Conservation (phyloP, 92 coral and sea anemone genomes). For the Anthopleura xanthogrammica region DNA sequence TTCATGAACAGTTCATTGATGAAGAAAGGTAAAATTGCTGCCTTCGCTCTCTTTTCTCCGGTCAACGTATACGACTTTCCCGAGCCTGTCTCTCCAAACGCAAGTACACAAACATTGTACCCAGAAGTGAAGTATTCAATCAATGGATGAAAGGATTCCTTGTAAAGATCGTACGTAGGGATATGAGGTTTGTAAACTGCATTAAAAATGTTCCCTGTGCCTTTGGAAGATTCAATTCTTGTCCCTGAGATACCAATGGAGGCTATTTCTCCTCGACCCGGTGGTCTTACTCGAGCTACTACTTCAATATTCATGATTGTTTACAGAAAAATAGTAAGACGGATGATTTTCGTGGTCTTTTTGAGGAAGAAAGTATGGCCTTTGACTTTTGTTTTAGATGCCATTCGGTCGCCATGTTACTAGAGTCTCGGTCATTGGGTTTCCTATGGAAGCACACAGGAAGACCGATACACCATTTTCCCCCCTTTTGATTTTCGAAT, state of each 20-base stretch:
- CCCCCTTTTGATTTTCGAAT: too few species aligned
- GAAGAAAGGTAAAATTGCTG: conserved; percentile 69
- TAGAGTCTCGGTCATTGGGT: background rate
- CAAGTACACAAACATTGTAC: conserved; percentile 73
- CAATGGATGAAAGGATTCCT: conserved; percentile 58
- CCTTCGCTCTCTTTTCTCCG: conserved; percentile 78
- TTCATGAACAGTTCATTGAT: conserved; percentile 73
- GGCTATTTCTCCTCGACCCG: conserved; percentile 64
- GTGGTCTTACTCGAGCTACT: conserved; percentile 75
- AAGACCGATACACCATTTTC: too few species aligned
- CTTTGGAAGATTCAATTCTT: conserved; percentile 64
- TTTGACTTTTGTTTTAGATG: background rate
- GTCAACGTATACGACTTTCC: conserved; percentile 82
- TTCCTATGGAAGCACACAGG: background rate
- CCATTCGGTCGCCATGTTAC: conserved; percentile 22
- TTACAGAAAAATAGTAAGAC: background rate
- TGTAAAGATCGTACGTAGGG: conserved; percentile 64
- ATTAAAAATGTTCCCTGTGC: conserved; percentile 65
- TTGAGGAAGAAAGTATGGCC: background rate
- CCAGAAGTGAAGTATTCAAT: conserved; percentile 71
- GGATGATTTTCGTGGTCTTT: background rate
- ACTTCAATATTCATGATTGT: conserved; percentile 72
- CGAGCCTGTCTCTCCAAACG: conserved; percentile 75
- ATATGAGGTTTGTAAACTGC: conserved; percentile 63
- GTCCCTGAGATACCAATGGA: conserved; percentile 68